Conservation (phyloP, 2,113 vertebrate genomes). For the Glaucidium brasilianum region DNA sequence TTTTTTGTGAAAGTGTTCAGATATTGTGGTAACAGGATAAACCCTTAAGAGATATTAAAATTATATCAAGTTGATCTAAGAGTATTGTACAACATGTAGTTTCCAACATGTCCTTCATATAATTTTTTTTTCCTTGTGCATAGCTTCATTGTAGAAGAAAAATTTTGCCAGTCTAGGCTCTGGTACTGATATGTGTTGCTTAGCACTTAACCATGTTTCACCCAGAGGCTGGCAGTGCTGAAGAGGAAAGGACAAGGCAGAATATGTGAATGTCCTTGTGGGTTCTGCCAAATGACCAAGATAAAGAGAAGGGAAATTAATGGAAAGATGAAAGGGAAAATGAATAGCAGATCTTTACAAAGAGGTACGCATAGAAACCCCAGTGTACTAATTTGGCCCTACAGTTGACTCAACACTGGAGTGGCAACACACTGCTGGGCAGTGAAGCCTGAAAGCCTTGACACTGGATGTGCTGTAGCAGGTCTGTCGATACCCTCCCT, state of each 20-base stretch:
- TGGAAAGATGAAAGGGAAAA: background rate
- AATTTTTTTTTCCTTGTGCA: background rate
- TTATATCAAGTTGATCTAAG: background rate
- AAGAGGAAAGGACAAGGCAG: background rate
- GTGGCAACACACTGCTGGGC: background rate
- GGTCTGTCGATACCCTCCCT: fast-evolving
- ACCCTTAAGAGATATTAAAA: background rate
- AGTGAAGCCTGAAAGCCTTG: too few relatives aligned
- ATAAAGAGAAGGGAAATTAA: background rate
- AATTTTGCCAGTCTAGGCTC: background rate
- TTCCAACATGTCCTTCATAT: background rate
- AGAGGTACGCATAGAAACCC: fast-evolving
- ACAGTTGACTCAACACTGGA: background rate
- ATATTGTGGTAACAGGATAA: background rate
- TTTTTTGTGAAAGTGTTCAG: background rate
- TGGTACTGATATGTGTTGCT: fast-evolving
- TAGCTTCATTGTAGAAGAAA: background rate
- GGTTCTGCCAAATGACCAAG: background rate
- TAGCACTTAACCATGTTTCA: background rate
- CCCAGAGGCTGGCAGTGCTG: background rate
- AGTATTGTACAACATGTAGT: background rate
- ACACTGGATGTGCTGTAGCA: fast-evolving
- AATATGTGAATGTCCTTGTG: fast-evolving
- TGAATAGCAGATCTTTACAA: background rate
- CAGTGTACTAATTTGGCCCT: background rate